Conservation (phyloP, 2,888 invertebrate species). For the Tenthredo livida region DNA sequence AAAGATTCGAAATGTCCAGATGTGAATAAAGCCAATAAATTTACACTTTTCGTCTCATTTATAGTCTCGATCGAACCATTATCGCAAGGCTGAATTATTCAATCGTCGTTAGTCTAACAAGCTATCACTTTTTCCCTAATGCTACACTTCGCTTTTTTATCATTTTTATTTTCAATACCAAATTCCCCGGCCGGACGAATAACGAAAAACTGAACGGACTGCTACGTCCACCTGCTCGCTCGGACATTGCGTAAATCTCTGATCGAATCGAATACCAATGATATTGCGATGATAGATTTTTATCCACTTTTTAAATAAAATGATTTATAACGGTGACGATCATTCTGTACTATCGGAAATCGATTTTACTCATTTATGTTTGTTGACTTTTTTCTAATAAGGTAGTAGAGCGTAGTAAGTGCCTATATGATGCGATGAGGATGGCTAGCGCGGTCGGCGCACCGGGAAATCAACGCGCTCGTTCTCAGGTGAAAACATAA, state of each 20-base stretch:
- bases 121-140: not conserved
- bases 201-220: not conserved
- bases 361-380: not conserved
- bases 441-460: constrained; percentile 49
- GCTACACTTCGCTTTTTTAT: not conserved
- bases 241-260: not conserved
- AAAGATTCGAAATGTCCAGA: constrained; percentile 42
- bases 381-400: not conserved
- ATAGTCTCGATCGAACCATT: not conserved
- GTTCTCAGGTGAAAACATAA: constrained; percentile 68
- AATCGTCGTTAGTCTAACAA: not conserved
- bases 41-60: not conserved
- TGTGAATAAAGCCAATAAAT: constrained; percentile 32
- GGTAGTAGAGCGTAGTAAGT: too few species aligned
- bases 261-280: not conserved
- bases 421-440: not conserved
- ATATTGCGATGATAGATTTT: not conserved
- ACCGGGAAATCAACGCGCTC: constrained; percentile 59
- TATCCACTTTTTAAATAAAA: not conserved
- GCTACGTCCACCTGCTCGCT: constrained; percentile 9
- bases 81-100: not conserved
- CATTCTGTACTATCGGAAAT: not conserved
- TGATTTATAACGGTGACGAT: not conserved
- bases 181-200: not conserved
- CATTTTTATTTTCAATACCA: not conserved